Evolutionary conservation across 1,140 invertebrate species (phyloP), one percentile per base, ranked within the genome.

Genomic region (Drosophila baimaii): DNA sequence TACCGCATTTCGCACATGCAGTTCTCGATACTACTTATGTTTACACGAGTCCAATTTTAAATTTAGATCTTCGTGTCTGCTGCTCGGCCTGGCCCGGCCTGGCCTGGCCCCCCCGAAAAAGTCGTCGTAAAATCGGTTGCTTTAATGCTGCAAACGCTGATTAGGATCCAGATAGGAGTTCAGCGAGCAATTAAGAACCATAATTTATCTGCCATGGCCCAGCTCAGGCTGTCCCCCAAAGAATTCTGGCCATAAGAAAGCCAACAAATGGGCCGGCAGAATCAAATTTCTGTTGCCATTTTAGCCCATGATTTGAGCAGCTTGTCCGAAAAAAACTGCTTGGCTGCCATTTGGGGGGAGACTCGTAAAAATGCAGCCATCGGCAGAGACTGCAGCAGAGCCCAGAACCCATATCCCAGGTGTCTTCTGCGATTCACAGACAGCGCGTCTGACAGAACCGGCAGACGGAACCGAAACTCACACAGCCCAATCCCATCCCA

Each of bases 131-230:
- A 88, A 84, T 84, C 79, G 54, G 77, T 56, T 74, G 79, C 73
- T 89, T 88, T 88, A 88, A 80, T 70, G 80, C 80, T 52, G 66
- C 81, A 89, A 88, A 84, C 61, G 73, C 73, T 73, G 72, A 78
- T 63, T 73, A 57, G 59, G 61, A 88, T 76, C 74, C 77, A 88
- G 82, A 88, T 86, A 79, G 62, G 61, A 77, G 63, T 56, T 66
- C 31, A 55, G 71, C 46, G 43, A 39, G 43, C 80, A 64, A 78
- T 88, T 89, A 88, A 89, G 63, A 83, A 73, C 68, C 55, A 72
- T 79, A 80, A 83, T 88, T 86, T 86, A 86, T 84, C 41, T 51
- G 47, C 39, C 71, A 56, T 44, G 33, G 54, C 25, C 55, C 46
- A 23, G 43, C 13, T 41, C 49, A 29, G 15, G n/a, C 55, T 47